Evolutionary conservation across 1,140 invertebrate species (phyloP), one percentile per base, ranked within the genome.

Genomic region (Vanessa tameamea): DNA sequence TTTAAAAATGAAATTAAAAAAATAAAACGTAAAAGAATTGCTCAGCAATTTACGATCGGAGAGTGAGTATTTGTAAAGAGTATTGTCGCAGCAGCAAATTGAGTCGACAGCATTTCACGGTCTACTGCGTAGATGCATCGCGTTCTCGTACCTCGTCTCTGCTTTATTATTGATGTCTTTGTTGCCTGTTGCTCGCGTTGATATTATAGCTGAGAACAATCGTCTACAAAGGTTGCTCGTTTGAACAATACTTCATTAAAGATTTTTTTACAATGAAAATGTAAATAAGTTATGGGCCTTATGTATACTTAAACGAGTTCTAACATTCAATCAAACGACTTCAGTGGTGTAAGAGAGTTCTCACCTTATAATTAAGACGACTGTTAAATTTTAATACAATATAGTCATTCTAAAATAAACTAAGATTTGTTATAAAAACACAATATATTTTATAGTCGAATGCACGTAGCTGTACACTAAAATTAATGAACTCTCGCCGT

Each of bases 91-190:
- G 72, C 76, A 82, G 76, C 76, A 87, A 88, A 90, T 91, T 90
- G 90, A 88, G 84, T 86, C 86, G 85, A 83, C 87, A 82, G 79
- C 76, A 83, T 87, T 90, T 91, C 80, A 89, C 85, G 88, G 87
- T 86, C 88, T 86, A 78, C 80, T 85, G 87, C 82, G 76, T 80
- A 83, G 78, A 82, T 89, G 84, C 86, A 89, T 79, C 78, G 85
- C 74, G 76, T 71, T 70, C 55, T 79, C 76, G 75, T 84, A 81
- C 83, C 83, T 85, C 81, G 80, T 69, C 75, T 82, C 79, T 73
- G 74, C 48, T 74, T 70, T 64, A 67, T 70, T 64, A 67, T 64
- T 75, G 51, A 69, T 69, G 75, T 83, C 78, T 82, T 86, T 79
- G 82, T 84, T 88, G 80, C 72, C 71, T 82, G 76, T 77, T 73